Evolutionary conservation across 2,888 invertebrate genomes (phyloP).

Genomic region (Phengaris arion): DNA sequence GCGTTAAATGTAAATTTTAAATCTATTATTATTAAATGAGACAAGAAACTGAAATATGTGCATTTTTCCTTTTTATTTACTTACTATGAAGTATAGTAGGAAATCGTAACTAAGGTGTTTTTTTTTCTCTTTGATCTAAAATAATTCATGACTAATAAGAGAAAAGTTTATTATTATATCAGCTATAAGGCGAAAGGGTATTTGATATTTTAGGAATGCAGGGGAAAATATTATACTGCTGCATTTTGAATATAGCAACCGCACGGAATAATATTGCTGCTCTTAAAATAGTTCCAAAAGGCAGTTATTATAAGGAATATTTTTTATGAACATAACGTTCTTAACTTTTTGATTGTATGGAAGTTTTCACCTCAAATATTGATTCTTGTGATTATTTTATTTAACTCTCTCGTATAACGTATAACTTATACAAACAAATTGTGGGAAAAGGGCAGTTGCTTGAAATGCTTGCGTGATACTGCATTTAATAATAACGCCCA

Average conservation of each 20-base stretch:
- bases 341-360: not conserved
- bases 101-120: no score
- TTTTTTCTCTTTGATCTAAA: not conserved
- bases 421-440: not conserved
- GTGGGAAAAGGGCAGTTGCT: not conserved
- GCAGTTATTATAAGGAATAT: no score
- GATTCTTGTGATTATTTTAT: no score
- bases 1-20: not conserved
- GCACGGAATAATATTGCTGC: not conserved
- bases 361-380: not conserved
- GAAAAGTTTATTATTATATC: not conserved
- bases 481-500: not conserved
- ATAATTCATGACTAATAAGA: not conserved
- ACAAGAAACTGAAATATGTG: not conserved
- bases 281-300: not conserved
- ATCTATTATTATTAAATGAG: not conserved
- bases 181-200: not conserved
- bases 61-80: no score
- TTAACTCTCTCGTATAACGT: no score
- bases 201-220: not conserved
- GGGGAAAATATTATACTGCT: not conserved
- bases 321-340: not conserved
- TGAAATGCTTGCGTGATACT: conserved; percentile 1
- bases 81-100: no score
- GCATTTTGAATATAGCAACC: not conserved